Percentiles rank a stretch among this genome's conserved stretches.
phyloP scores from a whole-genome alignment of 1,140 invertebrate species.

The Hyposmocoma kahamanoa region DNA sequence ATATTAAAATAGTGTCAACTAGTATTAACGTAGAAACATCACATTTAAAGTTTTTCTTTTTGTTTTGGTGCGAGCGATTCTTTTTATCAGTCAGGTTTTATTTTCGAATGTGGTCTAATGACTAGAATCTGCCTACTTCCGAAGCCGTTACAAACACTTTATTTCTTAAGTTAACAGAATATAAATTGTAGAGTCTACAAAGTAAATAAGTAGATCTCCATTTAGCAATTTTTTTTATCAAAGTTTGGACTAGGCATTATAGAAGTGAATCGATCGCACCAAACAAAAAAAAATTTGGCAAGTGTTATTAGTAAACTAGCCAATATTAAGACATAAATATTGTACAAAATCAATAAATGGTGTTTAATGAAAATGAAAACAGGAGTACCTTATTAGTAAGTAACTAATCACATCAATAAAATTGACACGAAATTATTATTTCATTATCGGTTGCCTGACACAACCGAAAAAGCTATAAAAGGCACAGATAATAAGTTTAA shows the following conservation, averaged over 20 bases:
- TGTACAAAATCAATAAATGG: too few species aligned
- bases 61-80: constrained; percentile 42
- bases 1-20: constrained; percentile 60
- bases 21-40: constrained; percentile 52
- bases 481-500: too few species aligned
- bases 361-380: too few species aligned
- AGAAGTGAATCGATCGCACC: constrained; percentile 38
- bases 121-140: constrained; percentile 21
- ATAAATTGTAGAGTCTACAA: not conserved
- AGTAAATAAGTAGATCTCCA: not conserved
- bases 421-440: too few species aligned
- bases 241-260: not conserved
- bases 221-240: not conserved
- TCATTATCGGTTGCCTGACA: too few species aligned
- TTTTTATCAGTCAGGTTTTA: constrained; percentile 11
- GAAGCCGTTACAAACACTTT: too few species aligned
- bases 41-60: constrained; percentile 41
- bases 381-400: too few species aligned
- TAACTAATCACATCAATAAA: too few species aligned
- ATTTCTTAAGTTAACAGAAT: too few species aligned
- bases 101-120: constrained; percentile 7
- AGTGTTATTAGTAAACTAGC: constrained; percentile 33
- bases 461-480: too few species aligned
- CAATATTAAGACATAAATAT: constrained; percentile 12
- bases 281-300: constrained; percentile 37